Conservation (phyloP, 1,140 invertebrate species). For the Physella acuta region DNA sequence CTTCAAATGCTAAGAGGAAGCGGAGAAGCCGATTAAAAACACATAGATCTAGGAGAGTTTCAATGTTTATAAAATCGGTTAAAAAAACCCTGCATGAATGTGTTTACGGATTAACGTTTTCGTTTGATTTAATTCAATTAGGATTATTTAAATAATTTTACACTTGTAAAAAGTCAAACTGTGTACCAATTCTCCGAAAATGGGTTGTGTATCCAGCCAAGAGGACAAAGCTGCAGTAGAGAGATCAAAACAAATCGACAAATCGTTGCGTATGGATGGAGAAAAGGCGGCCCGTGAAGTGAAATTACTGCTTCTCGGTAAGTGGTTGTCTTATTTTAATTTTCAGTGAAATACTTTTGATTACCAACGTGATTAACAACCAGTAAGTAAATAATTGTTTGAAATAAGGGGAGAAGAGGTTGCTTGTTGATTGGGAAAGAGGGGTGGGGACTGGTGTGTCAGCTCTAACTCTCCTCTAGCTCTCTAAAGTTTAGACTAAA, state of each 20-base stretch:
- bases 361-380: not conserved
- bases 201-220: conserved; percentile 51
- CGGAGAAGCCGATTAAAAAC: conserved; percentile 3
- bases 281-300: conserved; percentile 84
- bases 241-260: conserved; percentile 86
- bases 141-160: conserved; percentile 8
- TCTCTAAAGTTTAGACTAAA: too few relatives aligned
- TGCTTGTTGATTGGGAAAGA: too few relatives aligned
- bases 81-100: conserved; percentile 14
- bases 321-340: conserved; percentile 23
- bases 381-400: not conserved
- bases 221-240: conserved; percentile 50
- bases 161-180: conserved; percentile 10
- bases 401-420: not conserved
- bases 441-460: too few relatives aligned
- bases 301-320: conserved; percentile 83
- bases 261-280: conserved; percentile 78
- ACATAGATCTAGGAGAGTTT: not conserved
- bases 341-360: not conserved
- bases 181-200: conserved; percentile 30
- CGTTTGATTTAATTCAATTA: conserved; percentile 8
- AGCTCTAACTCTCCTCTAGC: too few relatives aligned
- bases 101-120: not conserved
- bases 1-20: conserved; percentile 31
- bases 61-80: conserved; percentile 9